Base-by-base conservation (phyloP, 64 coral and sea anemone genomes). In the Montipora foliosa region DNA sequence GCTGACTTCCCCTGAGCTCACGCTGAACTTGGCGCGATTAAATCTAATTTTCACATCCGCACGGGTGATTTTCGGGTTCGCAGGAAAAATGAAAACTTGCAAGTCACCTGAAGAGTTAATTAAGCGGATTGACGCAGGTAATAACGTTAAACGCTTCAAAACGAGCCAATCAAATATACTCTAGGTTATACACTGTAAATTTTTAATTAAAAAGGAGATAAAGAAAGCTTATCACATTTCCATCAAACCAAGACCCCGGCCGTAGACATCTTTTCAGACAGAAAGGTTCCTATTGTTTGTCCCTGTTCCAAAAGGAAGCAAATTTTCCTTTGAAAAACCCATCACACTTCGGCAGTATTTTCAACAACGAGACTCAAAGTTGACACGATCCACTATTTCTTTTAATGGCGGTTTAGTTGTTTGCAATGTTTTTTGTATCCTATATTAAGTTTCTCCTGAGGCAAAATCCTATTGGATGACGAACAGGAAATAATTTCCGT, bases 401-500 rank as follows among this genome's bases (percentile, higher is more conserved):
- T 6, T 46, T 17, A 45, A 19, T 62, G 81, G 10, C 24, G 37
- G 19, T 25, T 2, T n/a, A 16, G 19, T 80, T 11, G n/a, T 22
- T 80, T n/a, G 25, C 9, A 29, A 67, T 47, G 6, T 7, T 45
- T 67, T 17, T 37, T 37, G 37, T 37, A 44, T 19, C 13, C 81
- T 15, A 83, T 19, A 83, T 83, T 83, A 46, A 5, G 44, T 46
- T 16, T 44, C 14, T 12, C 24, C 13, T 10, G 8, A 5, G 22
- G 53, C 66, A 8, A 70, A 50, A 47, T 70, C 16, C 82, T 70
- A 85, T 85, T 85, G 82, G 82, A 69, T 46, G 66, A 47, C 5
- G 11, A 47, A 70, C 82, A 71, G 82, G 82, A 85, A 85, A 70
- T 67, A 85, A 85, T 3, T 70, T 60, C 79, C 19, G 82, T n/a